Evolutionary conservation across 2,113 vertebrate species (phyloP).

Genomic region (Rallus limicola): DNA sequence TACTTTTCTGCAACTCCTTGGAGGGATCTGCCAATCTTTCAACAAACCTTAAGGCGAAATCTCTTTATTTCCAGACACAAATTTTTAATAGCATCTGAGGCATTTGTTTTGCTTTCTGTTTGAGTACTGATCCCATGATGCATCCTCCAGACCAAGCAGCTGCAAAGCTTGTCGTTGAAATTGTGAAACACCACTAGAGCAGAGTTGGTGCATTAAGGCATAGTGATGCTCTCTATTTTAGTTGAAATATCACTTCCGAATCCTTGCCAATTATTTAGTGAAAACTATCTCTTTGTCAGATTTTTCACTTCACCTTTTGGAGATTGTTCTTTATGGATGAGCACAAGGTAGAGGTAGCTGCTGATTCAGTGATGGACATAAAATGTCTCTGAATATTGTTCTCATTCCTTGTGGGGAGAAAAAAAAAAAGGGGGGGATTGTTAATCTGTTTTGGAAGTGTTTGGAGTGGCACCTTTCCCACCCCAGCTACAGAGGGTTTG

Average conservation of each 20-base stretch:
- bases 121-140: background rate
- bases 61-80: background rate
- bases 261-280: background rate
- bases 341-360: background rate
- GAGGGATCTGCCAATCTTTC: background rate
- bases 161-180: background rate
- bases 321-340: background rate
- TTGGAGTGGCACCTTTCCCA: background rate
- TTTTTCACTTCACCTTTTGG: background rate
- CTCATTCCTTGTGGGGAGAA: background rate
- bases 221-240: background rate
- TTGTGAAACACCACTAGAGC: background rate
- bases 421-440: background rate
- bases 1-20: background rate
- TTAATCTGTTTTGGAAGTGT: background rate
- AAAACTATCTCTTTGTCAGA: background rate
- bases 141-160: background rate
- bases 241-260: background rate
- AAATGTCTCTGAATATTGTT: background rate
- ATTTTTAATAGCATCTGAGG: background rate
- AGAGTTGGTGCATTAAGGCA: background rate
- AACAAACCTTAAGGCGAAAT: background rate
- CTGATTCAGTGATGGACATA: background rate
- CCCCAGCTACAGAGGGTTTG: background rate
- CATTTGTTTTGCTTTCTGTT: background rate